Percentiles rank a stretch among this genome's conserved stretches.
These are phyloP conservation scores for Coenonympha arcania DNA, from an alignment of 2,888 invertebrate species.

Conservation along the genomic window DNA sequence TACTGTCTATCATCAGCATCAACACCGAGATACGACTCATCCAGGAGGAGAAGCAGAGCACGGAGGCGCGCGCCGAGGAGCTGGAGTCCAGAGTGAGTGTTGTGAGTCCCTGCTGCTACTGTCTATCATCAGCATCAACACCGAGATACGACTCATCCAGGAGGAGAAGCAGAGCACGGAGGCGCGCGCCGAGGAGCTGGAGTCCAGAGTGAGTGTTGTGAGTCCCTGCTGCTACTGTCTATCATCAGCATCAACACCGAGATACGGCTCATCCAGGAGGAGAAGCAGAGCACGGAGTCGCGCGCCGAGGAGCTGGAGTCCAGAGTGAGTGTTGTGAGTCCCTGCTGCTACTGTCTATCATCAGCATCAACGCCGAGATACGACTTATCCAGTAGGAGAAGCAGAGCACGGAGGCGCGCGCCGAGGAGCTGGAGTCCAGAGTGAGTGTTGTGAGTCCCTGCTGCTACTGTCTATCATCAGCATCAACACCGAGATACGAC, in stretches of 20 bases:
- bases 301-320: slow-evolving; percentile 98
- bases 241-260: slow-evolving; percentile 99
- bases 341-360: background rate
- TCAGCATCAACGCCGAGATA: slow-evolving; percentile 98
- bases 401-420: slow-evolving; percentile 95
- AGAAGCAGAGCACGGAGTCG: slow-evolving; percentile 97
- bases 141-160: too few relatives aligned
- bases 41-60: too few relatives aligned
- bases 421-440: slow-evolving; percentile 97
- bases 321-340: slow-evolving; percentile 63
- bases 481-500: slow-evolving; percentile 97
- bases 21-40: too few relatives aligned
- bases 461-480: background rate
- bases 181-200: too few relatives aligned
- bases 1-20: too few relatives aligned
- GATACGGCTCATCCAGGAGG: slow-evolving; percentile 92
- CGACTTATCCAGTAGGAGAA: slow-evolving; percentile 93
- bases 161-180: too few relatives aligned
- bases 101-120: too few relatives aligned
- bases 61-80: too few relatives aligned
- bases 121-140: too few relatives aligned
- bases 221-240: too few relatives aligned
- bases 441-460: slow-evolving; percentile 38
- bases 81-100: too few relatives aligned
- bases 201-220: too few relatives aligned